Evolutionary conservation across 2,113 vertebrate species (phyloP).

Genomic region (Syrrhaptes paradoxus): DNA sequence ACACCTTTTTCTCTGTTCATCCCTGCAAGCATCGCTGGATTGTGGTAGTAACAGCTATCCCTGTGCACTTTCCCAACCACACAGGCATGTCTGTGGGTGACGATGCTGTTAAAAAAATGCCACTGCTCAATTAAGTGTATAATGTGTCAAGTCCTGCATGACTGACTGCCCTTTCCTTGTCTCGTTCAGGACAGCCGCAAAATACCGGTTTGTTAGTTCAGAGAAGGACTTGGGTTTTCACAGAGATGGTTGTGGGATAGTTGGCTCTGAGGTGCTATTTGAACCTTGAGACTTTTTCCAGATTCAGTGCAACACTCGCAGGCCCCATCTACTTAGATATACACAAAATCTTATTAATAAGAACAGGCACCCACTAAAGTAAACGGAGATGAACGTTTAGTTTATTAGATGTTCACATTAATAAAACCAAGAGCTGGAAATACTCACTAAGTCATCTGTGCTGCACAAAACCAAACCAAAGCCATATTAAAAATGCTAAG

Average conservation of each 20-base stretch:
- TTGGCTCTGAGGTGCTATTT: not conserved
- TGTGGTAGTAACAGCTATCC: not conserved
- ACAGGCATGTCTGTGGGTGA: not conserved
- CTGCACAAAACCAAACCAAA: not conserved
- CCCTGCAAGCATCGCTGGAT: rapidly evolving
- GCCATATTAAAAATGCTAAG: slow-evolving; percentile 11
- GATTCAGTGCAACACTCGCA: not conserved
- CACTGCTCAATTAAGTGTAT: slow-evolving; percentile 1
- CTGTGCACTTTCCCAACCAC: not conserved
- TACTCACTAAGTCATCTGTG: not conserved
- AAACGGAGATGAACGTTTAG: not conserved
- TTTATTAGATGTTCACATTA: slow-evolving; percentile 3
- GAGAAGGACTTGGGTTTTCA: not conserved
- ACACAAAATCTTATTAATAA: not conserved
- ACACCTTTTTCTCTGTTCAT: not conserved
- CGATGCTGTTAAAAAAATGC: not conserved
- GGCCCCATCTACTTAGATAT: not conserved
- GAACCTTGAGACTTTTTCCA: not conserved
- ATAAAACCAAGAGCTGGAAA: slow-evolving; percentile 10
- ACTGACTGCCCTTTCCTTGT: not conserved
- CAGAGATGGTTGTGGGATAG: not conserved
- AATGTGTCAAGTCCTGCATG: not conserved
- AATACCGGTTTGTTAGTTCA: not conserved
- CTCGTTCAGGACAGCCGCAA: not conserved
- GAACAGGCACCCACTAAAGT: not conserved